Evolutionary conservation across 2,113 vertebrate species (phyloP).

Genomic region (Ammodytes dubius): DNA sequence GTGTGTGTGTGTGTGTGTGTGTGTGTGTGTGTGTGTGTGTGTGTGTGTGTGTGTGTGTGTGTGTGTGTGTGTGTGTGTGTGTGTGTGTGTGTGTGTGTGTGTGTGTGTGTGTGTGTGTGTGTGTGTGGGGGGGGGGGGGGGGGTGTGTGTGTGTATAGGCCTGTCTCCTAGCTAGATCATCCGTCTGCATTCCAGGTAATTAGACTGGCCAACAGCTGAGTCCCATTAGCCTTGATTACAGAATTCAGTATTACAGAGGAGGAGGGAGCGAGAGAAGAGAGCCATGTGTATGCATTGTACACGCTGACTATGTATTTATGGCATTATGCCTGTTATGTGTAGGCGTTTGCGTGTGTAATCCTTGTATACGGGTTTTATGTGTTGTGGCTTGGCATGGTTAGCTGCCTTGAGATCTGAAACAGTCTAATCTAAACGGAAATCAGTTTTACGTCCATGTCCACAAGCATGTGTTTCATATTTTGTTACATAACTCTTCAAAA

Average conservation of each 20-base stretch:
- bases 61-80: slow-evolving; percentile 1
- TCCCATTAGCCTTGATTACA: slow-evolving; percentile 83
- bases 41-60: slow-evolving; percentile 45
- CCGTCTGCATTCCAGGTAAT: slow-evolving; percentile 84
- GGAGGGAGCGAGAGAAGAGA: slow-evolving; percentile 38
- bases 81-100: neutral
- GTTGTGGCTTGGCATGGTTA: neutral
- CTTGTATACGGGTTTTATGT: slow-evolving; percentile 8
- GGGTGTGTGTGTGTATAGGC: slow-evolving; percentile 43
- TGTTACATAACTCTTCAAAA: slow-evolving; percentile 10
- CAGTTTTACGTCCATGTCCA: neutral
- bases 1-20: slow-evolving; percentile 1
- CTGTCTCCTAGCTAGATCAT: slow-evolving; percentile 69
- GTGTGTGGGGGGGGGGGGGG: too few relatives aligned
- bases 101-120: slow-evolving; percentile 13
- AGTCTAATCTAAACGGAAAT: slow-evolving; percentile 2
- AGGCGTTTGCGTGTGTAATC: slow-evolving; percentile 41
- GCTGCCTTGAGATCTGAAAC: neutral
- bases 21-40: slow-evolving; percentile 3
- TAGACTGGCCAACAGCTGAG: slow-evolving; percentile 83
- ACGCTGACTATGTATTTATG: slow-evolving; percentile 20
- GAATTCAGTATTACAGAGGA: slow-evolving; percentile 68
- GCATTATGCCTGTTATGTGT: slow-evolving; percentile 11
- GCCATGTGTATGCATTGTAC: slow-evolving; percentile 2
- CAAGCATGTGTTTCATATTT: slow-evolving; percentile 23